phyloP scores from a whole-genome alignment of 2,888 invertebrate genomes.

The Scaptomyza tumidula region DNA sequence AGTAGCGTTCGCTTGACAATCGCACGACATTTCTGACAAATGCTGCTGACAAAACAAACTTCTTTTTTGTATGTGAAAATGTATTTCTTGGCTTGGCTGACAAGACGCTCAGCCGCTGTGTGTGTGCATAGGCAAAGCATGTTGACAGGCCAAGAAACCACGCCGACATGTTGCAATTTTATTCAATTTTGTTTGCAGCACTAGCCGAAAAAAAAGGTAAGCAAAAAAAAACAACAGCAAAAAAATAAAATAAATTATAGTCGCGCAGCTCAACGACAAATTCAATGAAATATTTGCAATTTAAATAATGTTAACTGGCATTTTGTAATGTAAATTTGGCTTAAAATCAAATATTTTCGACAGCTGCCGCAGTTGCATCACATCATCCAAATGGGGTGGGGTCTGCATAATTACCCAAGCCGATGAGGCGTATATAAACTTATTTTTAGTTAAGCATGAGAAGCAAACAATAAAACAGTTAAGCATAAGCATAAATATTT shows the following conservation, averaged over 20 bases:
- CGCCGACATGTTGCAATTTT: conserved; percentile 64
- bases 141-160: conserved; percentile 62
- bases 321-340: conserved; percentile 59
- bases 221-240: conserved; percentile 1
- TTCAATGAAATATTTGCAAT: conserved; percentile 75
- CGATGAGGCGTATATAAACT: conserved; percentile 18
- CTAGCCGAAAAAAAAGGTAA: conserved; percentile 31
- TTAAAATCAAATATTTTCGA: conserved; percentile 55
- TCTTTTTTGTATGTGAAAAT: conserved; percentile 26
- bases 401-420: conserved; percentile 28
- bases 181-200: conserved; percentile 65
- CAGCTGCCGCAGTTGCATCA: conserved; percentile 66
- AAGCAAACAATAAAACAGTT: too few species aligned
- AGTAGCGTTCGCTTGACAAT: conserved; percentile 60
- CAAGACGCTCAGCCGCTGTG: conserved; percentile 45
- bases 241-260: conserved; percentile 68
- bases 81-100: conserved; percentile 38
- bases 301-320: conserved; percentile 74
- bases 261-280: conserved; percentile 70
- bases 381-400: conserved; percentile 25
- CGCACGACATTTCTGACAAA: conserved; percentile 75
- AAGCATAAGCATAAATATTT: too few species aligned
- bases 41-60: conserved; percentile 66
- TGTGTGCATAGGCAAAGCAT: conserved; percentile 59
- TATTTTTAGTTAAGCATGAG: neutral